Evolutionary conservation across 2,888 invertebrate genomes (phyloP), one percentile per base, ranked within the genome.

Genomic region (Oscheius onirici): DNA sequence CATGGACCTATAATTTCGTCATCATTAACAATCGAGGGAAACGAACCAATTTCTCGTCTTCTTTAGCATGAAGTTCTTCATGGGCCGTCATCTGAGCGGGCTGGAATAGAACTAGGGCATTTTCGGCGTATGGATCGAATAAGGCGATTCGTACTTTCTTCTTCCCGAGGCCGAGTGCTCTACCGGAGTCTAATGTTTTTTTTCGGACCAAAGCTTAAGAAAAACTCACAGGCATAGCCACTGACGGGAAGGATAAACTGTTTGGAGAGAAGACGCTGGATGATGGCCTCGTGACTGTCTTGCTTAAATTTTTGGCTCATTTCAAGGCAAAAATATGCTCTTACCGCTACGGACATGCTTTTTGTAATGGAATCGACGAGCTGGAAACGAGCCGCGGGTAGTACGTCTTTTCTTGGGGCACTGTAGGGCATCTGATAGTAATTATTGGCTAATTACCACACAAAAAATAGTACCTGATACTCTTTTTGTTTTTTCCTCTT

Each of bases 11-110:
- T 17, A 17, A 15, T 15, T n/a, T 17, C 8, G 13, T n/a, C 46
- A 51, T 51, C 51, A 51, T 51, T 17, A 51, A 17, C n/a, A 6
- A 51, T 20, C 51, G n/a, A 51, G n/a, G 22, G 8, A 34, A 34
- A 55, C 57, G 10, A 15, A 76, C 72, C 73, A 72, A 71, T 54
- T 83, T 80, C 44, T 84, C 78, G 17, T 89, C 92, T 89, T 94
- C 94, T 46, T 83, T 82, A 2, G 89, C 92, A 89, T 94, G 94
- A 87, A 97, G 90, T 87, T 92, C 92, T 71, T 96, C 95, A 87
- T 96, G 94, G 84, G 93, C 93, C 8, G 93, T 92, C 57, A 94
- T 90, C 24, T 60, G 72, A 0, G 94, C 93, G 0, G 99, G 97
- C 0, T 91, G 89, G 87, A 92, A 95, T 58, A 99, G 90, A 24